Evolutionary conservation across 2,113 vertebrate genomes (phyloP), one percentile per base, ranked within the genome.

Genomic region (Verasper variegatus): DNA sequence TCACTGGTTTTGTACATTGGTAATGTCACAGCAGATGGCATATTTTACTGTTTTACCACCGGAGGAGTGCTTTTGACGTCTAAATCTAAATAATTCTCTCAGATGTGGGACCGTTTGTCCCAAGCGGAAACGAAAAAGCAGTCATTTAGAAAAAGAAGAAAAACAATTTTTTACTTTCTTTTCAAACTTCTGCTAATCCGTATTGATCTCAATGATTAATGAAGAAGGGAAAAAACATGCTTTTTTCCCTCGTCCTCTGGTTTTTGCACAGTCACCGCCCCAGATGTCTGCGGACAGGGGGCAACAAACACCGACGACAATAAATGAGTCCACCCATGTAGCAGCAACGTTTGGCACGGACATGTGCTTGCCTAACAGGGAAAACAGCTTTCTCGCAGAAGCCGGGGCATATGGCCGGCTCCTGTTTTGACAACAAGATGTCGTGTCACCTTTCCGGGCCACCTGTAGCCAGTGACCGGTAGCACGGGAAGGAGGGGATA

Each of bases 381-480:
- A 81, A 86, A 92, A 92, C 92, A 92, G 86, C 85, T 92, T 92
- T 90, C 61, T 65, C 55, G 18, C 76, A 52, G 74, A 74, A 58
- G 76, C 35, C 0, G 42, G 5, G 78, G 63, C 92, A 93, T 93
- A 92, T 93, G 92, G 89, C 68, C 27, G 7, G 65, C 73, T 74
- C 73, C 40, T 90, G 90, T 88, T 87, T 68, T 59, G 24, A 86
- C 88, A 87, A 88, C 85, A 89, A 89, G 89, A 89, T 65, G 82
- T 84, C 42, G 88, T 92, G 92, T 93, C 90, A 92, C 92, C 92
- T 92, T 92, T 86, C 72, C 27, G 4, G 31, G 82, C 90, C 89
- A 92, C 92, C 92, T 92, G 90, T 90, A 88, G 83, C 83, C 23
- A 37, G 52, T 77, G 84, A 81, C 82, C 88, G 81, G 64, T 65